These are phyloP conservation scores for Takifugu ocellatus DNA, from an alignment of 2,797 vertebrate species.

Conservation along the genomic window DNA sequence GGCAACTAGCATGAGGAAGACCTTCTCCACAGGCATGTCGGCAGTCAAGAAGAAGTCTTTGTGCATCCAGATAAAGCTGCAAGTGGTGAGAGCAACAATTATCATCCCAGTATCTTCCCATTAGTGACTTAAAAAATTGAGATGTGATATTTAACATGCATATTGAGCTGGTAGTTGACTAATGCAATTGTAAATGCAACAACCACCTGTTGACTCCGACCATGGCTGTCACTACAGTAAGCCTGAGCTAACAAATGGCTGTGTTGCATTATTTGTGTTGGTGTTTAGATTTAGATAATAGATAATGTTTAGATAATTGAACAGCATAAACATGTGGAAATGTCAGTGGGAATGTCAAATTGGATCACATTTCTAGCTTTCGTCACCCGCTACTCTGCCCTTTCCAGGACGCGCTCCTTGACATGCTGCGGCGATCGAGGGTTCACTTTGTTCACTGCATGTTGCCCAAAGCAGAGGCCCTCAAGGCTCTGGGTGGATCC, in stretches of 20 bases:
- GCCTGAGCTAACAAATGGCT: no score
- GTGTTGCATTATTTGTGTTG: no score
- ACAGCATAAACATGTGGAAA: not conserved
- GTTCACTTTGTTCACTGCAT: constrained; percentile 96
- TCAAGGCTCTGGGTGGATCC: constrained; percentile 70
- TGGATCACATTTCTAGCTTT: not conserved
- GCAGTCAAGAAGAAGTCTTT: constrained; percentile 93
- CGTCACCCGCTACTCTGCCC: constrained; percentile 22
- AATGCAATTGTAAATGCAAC: constrained; percentile 27
- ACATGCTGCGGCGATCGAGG: constrained; percentile 90
- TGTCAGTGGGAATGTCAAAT: not conserved
- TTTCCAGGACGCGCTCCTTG: constrained; percentile 89
- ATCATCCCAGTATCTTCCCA: not conserved
- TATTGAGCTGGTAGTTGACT: constrained; percentile 11
- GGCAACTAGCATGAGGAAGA: constrained; percentile 94
- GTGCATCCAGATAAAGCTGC: constrained; percentile 96
- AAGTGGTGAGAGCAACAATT: constrained; percentile 83
- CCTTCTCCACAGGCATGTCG: constrained; percentile 90
- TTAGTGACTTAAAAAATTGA: not conserved
- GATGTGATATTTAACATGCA: not conserved
- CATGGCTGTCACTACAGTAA: no score
- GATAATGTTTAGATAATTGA: no score
- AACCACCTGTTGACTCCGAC: constrained; percentile 9
- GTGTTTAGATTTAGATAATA: no score
- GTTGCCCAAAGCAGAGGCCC: constrained; percentile 84